Conservation (phyloP, 1,140 invertebrate species). For the Micrasema longulum region DNA sequence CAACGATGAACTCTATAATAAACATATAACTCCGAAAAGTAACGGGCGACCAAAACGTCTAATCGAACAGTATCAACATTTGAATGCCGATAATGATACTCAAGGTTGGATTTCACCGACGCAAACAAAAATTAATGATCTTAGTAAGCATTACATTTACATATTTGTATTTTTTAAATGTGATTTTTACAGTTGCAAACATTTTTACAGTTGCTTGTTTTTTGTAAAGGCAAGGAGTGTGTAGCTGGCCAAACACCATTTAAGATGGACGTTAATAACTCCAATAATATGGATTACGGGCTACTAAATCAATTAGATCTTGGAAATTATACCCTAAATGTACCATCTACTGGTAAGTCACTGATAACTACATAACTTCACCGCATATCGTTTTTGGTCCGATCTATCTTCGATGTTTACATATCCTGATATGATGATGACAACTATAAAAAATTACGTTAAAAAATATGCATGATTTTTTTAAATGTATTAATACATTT, state of each 20-base stretch:
- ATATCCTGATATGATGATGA: too few relatives aligned
- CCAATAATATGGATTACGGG: conserved; percentile 22
- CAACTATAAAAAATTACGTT: too few relatives aligned
- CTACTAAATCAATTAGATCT: conserved; percentile 15
- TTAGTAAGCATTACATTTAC: conserved; percentile 41
- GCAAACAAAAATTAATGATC: conserved; percentile 40
- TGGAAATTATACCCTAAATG: conserved; percentile 42
- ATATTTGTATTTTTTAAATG: not conserved
- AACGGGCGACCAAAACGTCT: conserved; percentile 37
- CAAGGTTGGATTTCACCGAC: conserved; percentile 48
- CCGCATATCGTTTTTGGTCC: too few relatives aligned
- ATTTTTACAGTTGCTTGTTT: conserved; percentile 10
- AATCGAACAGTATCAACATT: conserved; percentile 41
- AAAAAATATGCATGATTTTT: too few relatives aligned
- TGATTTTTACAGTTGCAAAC: too few relatives aligned
- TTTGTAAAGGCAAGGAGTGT: conserved; percentile 47
- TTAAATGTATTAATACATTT: too few relatives aligned
- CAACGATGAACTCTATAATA: not conserved
- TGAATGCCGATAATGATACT: conserved; percentile 23
- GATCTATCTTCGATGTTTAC: too few relatives aligned
- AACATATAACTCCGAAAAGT: conserved; percentile 34
- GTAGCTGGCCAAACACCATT: conserved; percentile 42
- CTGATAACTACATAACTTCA: too few relatives aligned
- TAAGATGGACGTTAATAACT: conserved; percentile 1
- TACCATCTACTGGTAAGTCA: conserved; percentile 42